Percentiles rank a stretch among this genome's conserved stretches.
These are phyloP conservation scores for Nymphalis urticae DNA, from an alignment of 2,888 invertebrate genomes.

Conservation along the genomic window DNA sequence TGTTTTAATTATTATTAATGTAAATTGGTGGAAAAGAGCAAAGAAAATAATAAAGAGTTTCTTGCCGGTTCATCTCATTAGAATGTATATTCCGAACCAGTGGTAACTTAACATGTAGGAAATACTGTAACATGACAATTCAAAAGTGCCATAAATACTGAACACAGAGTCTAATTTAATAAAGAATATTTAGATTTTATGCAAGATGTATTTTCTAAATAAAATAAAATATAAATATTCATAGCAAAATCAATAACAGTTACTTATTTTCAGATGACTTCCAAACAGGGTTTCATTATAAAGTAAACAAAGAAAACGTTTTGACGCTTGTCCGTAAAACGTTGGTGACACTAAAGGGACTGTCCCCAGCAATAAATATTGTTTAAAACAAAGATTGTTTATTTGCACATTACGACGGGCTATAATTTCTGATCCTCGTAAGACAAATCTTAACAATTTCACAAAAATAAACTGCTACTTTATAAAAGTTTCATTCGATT, in stretches of 20 bases:
- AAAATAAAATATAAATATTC: neutral
- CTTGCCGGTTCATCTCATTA: no score
- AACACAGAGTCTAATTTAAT: no score
- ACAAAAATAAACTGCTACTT: conserved; percentile 33
- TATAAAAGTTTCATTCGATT: neutral
- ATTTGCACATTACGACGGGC: conserved; percentile 59
- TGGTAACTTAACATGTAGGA: no score
- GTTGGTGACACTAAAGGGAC: conserved; percentile 50
- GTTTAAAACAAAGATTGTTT: conserved; percentile 61
- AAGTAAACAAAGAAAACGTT: conserved; percentile 46
- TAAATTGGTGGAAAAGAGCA: no score
- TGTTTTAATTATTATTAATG: no score
- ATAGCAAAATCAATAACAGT: neutral
- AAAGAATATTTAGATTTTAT: no score
- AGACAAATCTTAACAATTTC: conserved; percentile 34
- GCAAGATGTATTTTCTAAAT: neutral
- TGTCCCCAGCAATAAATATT: conserved; percentile 60
- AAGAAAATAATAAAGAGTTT: no score
- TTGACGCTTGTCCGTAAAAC: conserved; percentile 52
- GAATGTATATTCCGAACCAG: no score
- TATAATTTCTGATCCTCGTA: conserved; percentile 51
- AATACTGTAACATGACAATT: no score
- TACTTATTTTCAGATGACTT: neutral
- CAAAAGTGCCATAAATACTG: no score
- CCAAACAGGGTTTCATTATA: neutral